These are phyloP conservation scores for Mormyrus iriodes DNA, from an alignment of 2,113 vertebrate species.

Conservation along the genomic window DNA sequence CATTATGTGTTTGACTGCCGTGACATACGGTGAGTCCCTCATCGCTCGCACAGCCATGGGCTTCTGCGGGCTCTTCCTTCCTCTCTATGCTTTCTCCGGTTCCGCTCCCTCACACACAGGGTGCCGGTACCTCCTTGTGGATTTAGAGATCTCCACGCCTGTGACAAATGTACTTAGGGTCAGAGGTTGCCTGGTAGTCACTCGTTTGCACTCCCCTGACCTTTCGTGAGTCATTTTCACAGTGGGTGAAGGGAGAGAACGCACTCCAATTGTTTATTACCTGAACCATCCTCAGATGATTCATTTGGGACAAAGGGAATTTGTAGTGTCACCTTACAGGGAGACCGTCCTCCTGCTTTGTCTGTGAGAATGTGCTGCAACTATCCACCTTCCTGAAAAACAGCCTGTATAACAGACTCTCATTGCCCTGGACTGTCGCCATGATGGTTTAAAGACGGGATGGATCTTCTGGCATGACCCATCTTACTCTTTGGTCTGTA, in stretches of 20 bases:
- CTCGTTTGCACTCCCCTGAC: background rate
- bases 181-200: background rate
- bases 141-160: background rate
- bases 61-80: background rate
- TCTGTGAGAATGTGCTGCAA: background rate
- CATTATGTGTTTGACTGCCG: background rate
- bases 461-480: background rate
- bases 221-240: background rate
- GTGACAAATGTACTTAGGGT: background rate
- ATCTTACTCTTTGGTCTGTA: background rate
- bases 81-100: background rate
- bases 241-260: background rate
- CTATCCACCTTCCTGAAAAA: background rate
- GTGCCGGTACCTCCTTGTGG: background rate
- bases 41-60: background rate
- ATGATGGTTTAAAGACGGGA: background rate
- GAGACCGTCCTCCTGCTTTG: background rate
- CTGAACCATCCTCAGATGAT: background rate
- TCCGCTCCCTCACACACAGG: background rate
- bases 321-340: background rate
- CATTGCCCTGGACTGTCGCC: background rate
- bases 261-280: background rate
- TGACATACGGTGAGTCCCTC: background rate
- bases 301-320: background rate
- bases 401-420: background rate